phyloP scores from a whole-genome alignment of 2,888 invertebrate species.

The Quadroppia sp. region DNA sequence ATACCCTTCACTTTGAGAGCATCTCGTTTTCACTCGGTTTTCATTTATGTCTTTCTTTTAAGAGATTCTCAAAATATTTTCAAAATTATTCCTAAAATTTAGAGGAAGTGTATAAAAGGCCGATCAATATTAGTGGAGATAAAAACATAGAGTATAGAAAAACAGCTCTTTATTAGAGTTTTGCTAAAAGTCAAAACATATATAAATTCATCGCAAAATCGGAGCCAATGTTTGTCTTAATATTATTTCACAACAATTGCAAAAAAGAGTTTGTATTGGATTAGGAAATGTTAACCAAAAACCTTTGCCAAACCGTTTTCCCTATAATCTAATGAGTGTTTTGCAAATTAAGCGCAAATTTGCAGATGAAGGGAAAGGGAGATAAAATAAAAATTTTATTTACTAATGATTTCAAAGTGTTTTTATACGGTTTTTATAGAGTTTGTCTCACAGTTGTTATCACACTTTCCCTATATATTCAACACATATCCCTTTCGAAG shows the following conservation, averaged over 20 bases:
- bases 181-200: too few relatives aligned
- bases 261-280: neutral
- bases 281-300: neutral
- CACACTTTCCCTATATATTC: too few relatives aligned
- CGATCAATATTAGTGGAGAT: neutral
- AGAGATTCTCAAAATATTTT: neutral
- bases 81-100: neutral
- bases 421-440: too few relatives aligned
- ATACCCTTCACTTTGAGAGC: neutral
- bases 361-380: neutral
- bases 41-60: neutral
- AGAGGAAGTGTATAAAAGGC: constrained; percentile 4
- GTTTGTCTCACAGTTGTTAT: too few relatives aligned
- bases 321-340: neutral
- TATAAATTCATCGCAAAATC: constrained; percentile 1
- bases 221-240: neutral
- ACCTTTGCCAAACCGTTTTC: neutral
- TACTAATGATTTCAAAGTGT: constrained; percentile 17
- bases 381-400: constrained; percentile 13
- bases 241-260: neutral
- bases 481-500: too few relatives aligned
- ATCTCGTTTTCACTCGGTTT: neutral
- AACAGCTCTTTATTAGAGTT: too few relatives aligned
- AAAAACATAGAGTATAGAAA: too few relatives aligned
- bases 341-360: constrained; percentile 17